Evolutionary conservation across 2,113 vertebrate genomes (phyloP).

Genomic region (Mirounga angustirostris): DNA sequence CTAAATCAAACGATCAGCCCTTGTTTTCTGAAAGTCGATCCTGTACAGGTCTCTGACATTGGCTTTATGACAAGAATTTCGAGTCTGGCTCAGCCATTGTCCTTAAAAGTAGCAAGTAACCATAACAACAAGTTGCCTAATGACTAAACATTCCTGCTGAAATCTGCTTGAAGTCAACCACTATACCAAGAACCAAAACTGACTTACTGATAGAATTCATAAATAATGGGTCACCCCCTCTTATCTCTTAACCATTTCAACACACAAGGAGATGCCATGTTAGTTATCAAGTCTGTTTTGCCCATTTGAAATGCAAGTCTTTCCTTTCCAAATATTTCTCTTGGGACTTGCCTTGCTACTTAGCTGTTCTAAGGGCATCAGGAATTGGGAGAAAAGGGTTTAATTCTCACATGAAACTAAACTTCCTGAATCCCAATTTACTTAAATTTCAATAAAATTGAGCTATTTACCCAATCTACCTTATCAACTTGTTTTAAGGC

Average conservation of each 20-base stretch:
- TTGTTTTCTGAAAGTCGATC: conserved; percentile 33
- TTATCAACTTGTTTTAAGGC: neutral
- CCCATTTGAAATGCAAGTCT: neutral
- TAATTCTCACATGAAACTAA: conserved; percentile 24
- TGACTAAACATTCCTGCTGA: neutral
- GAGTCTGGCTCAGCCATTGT: conserved; percentile 81
- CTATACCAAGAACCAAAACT: neutral
- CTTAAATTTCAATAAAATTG: conserved; percentile 10
- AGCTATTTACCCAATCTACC: neutral
- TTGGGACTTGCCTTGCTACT: neutral
- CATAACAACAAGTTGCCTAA: neutral
- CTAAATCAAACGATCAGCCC: neutral
- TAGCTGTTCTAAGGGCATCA: neutral
- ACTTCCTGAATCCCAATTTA: conserved; percentile 1
- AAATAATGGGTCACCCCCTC: neutral
- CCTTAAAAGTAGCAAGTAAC: conserved; percentile 56
- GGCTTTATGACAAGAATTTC: conserved; percentile 78
- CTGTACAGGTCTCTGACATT: conserved; percentile 70
- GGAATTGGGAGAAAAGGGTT: neutral
- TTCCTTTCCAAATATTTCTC: conserved; percentile 1
- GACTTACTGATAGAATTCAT: neutral
- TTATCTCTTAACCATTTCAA: neutral
- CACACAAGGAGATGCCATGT: neutral
- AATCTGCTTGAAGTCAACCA: neutral
- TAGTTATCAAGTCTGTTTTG: neutral